A percentile compares a stretch with the other conserved stretches of the same genome.
phyloP scores from a whole-genome alignment of 2,113 vertebrate species.

The Pseudopodoces humilis region DNA sequence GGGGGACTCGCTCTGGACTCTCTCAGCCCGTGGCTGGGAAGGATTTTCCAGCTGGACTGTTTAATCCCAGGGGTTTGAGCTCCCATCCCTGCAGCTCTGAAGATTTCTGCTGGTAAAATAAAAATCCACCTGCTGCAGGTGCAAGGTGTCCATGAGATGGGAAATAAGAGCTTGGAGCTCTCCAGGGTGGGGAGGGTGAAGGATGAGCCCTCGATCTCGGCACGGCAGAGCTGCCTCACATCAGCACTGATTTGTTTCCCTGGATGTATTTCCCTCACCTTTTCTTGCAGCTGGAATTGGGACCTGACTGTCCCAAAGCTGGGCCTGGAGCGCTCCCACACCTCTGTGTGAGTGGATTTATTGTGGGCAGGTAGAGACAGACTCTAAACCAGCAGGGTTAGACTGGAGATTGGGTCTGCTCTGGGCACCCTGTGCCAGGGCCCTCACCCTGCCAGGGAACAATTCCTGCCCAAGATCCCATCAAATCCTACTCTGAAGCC shows the following conservation, averaged over 20 bases:
- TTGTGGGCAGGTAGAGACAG: neutral
- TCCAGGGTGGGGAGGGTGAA: neutral
- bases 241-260: neutral
- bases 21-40: neutral
- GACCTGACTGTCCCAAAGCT: neutral
- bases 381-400: rapidly evolving
- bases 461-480: neutral
- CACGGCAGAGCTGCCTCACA: rapidly evolving
- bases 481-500: neutral
- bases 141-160: neutral
- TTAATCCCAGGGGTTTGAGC: neutral
- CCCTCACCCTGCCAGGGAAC: neutral
- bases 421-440: neutral
- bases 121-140: neutral
- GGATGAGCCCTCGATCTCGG: neutral
- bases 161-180: neutral
- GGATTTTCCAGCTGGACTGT: neutral
- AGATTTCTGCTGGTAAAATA: neutral
- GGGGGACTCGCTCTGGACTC: neutral
- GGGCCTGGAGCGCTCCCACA: neutral
- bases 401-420: neutral
- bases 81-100: neutral
- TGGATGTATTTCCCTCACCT: neutral
- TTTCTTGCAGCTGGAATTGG: neutral
- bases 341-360: too few species aligned